These are phyloP conservation scores for Oscheius onirici DNA, from an alignment of 2,888 invertebrate species.

Conservation along the genomic window DNA sequence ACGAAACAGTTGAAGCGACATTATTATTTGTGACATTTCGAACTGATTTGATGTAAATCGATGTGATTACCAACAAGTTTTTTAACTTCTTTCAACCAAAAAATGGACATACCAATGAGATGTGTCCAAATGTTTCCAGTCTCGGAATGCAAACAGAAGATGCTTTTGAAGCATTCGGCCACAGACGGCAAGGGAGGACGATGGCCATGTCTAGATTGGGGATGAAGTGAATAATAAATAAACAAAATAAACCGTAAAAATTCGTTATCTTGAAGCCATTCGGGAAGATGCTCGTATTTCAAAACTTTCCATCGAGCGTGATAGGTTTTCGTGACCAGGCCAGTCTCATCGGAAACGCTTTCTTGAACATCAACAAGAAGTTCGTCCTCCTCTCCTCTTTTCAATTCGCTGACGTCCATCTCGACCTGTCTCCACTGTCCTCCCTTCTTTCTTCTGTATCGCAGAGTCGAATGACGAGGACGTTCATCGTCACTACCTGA, in stretches of 20 bases:
- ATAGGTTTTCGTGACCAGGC: conserved; percentile 58
- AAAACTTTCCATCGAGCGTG: conserved; percentile 69
- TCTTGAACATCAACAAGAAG: conserved; percentile 60
- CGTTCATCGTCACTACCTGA: conserved; percentile 36
- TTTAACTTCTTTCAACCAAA: too few relatives aligned
- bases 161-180: conserved; percentile 95
- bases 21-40: background rate
- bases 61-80: background rate
- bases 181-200: conserved; percentile 95
- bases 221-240: background rate
- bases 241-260: conserved; percentile 53
- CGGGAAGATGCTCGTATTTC: conserved; percentile 85
- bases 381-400: conserved; percentile 55
- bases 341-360: conserved; percentile 57
- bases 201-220: conserved; percentile 78
- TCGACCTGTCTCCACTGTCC: conserved; percentile 62
- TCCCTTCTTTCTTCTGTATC: conserved; percentile 60
- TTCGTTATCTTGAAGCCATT: conserved; percentile 83
- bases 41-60: background rate
- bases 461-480: conserved; percentile 26
- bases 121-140: conserved; percentile 99
- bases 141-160: conserved; percentile 97
- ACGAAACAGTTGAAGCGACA: background rate
- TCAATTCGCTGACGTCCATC: conserved; percentile 41
- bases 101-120: conserved; percentile 77